phyloP scores from a whole-genome alignment of 2,797 vertebrate genomes.

The Pangasius macronema region DNA sequence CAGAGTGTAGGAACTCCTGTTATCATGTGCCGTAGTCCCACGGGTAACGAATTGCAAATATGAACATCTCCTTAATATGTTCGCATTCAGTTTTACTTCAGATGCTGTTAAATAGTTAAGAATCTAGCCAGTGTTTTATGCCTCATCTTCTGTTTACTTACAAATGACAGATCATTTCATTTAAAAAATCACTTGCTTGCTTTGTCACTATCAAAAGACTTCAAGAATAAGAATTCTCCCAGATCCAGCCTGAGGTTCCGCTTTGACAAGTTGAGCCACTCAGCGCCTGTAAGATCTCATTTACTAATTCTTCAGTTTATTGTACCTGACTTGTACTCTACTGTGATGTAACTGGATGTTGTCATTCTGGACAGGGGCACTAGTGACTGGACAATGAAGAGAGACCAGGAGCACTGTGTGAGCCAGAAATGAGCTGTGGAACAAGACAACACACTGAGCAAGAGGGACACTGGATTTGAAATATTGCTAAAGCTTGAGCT shows the following conservation, averaged over 20 bases:
- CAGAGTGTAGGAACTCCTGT: constrained; percentile 77
- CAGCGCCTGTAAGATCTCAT: constrained; percentile 73
- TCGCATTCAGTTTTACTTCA: neutral
- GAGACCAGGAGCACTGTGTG: constrained; percentile 47
- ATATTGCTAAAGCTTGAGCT: constrained; percentile 24
- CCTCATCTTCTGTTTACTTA: constrained; percentile 2
- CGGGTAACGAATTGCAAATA: constrained; percentile 73
- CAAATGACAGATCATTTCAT: neutral
- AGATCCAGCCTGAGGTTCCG: constrained; percentile 92
- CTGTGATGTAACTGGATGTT: constrained; percentile 10
- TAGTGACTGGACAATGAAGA: constrained; percentile 36
- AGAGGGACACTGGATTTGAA: constrained; percentile 4
- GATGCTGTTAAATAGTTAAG: neutral
- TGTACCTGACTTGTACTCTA: neutral
- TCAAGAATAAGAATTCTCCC: constrained; percentile 87
- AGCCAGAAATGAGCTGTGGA: constrained; percentile 31
- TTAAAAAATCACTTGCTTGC: neutral
- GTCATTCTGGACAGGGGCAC: constrained; percentile 50
- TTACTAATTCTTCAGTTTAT: neutral
- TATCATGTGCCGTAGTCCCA: constrained; percentile 87
- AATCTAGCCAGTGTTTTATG: neutral
- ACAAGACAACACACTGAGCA: constrained; percentile 14
- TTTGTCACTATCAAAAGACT: constrained; percentile 67
- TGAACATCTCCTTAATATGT: neutral
- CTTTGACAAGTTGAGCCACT: constrained; percentile 89